phyloP scores from a whole-genome alignment of 2,888 invertebrate genomes.

The Cotesia congregata region DNA sequence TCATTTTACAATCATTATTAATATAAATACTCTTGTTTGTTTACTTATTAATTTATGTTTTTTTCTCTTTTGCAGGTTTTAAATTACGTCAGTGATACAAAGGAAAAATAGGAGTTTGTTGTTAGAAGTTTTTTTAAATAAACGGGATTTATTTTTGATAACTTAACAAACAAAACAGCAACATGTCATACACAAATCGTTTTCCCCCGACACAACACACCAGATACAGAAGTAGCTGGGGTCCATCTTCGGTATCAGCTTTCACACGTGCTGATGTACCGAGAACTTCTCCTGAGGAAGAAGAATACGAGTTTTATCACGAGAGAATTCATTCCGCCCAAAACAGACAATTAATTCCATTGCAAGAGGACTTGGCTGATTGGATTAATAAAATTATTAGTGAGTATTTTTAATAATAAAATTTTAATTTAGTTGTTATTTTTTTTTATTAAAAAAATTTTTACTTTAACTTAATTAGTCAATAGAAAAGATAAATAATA shows the following conservation, averaged over 20 bases:
- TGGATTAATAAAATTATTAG: slow-evolving; percentile 90
- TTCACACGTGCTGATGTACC: slow-evolving; percentile 65
- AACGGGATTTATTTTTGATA: not conserved
- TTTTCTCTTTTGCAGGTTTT: not conserved
- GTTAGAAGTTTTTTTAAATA: not conserved
- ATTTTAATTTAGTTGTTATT: not conserved
- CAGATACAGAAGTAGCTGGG: slow-evolving; percentile 74
- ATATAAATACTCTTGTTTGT: not conserved
- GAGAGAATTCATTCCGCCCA: slow-evolving; percentile 83
- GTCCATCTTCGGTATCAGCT: slow-evolving; percentile 73
- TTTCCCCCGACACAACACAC: slow-evolving; percentile 67
- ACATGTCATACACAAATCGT: slow-evolving; percentile 67
- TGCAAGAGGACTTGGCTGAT: slow-evolving; percentile 89
- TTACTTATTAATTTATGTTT: not conserved
- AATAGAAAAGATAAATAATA: no score
- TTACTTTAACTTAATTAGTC: not conserved
- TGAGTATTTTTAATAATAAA: slow-evolving; percentile 70
- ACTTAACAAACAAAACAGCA: slow-evolving; percentile 23
- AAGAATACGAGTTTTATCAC: slow-evolving; percentile 78
- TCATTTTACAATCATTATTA: no score
- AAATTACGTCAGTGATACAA: not conserved
- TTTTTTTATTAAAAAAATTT: not conserved
- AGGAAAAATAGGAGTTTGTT: not conserved
- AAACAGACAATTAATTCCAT: slow-evolving; percentile 83
- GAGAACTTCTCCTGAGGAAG: slow-evolving; percentile 71